phyloP scores from a whole-genome alignment of 2,113 vertebrate species.

The Eira barbara region DNA sequence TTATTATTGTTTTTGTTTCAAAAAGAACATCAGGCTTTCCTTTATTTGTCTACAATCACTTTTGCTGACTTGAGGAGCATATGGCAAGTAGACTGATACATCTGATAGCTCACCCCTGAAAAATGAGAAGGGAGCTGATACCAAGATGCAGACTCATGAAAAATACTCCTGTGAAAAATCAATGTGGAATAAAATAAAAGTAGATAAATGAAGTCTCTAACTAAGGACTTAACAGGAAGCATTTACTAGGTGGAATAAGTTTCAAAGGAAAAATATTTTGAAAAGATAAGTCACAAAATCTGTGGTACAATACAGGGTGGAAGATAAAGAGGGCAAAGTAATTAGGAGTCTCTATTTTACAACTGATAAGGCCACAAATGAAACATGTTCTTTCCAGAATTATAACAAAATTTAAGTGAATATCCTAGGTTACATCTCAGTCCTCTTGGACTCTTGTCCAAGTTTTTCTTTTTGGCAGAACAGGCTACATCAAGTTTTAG shows the following conservation, averaged over 20 bases:
- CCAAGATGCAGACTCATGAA: background rate
- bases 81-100: background rate
- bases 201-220: background rate
- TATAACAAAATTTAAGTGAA: background rate
- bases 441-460: background rate
- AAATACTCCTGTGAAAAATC: conserved; percentile 16
- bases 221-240: background rate
- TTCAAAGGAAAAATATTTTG: background rate
- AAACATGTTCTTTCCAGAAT: background rate
- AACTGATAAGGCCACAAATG: background rate
- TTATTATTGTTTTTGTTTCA: background rate
- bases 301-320: background rate
- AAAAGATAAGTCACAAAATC: background rate
- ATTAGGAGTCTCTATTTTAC: background rate
- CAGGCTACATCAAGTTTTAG: background rate
- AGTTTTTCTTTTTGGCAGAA: background rate
- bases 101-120: conserved; percentile 30
- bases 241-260: background rate
- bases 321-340: background rate
- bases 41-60: background rate
- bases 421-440: background rate
- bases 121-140: conserved; percentile 41
- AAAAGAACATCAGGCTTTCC: background rate
- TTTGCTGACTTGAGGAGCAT: conserved; percentile 26
- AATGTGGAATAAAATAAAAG: background rate